These are phyloP conservation scores for Muscicapa adusta DNA, from an alignment of 2,113 vertebrate genomes.

Conservation along the genomic window DNA sequence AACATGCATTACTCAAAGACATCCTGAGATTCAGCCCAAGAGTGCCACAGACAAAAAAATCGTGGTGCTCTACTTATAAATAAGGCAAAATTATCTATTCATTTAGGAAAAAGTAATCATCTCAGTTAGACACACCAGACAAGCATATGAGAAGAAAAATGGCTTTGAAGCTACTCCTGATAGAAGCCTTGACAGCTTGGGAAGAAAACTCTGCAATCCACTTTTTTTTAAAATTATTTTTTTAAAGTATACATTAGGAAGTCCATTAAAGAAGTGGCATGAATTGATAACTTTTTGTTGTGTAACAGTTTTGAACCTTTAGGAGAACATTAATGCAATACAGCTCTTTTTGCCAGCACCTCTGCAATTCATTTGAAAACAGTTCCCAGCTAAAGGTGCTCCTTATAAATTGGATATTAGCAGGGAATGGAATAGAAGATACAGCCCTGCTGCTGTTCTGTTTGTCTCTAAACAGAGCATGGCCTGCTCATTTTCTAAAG, in stretches of 20 bases:
- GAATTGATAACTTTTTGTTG: slow-evolving; percentile 44
- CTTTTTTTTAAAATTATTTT: background rate
- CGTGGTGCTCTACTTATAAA: slow-evolving; percentile 2
- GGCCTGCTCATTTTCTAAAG: background rate
- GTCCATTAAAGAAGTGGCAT: background rate
- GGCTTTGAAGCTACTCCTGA: slow-evolving; percentile 64
- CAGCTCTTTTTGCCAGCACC: background rate
- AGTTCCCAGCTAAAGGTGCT: background rate
- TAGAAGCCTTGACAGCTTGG: background rate
- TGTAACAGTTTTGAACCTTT: slow-evolving; percentile 38
- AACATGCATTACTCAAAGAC: background rate
- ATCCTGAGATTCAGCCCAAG: slow-evolving; percentile 4
- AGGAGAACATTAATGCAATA: background rate
- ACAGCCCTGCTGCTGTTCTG: background rate
- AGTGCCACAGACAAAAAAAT: background rate
- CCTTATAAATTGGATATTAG: background rate
- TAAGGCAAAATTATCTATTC: slow-evolving; percentile 31
- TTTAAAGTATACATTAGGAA: slow-evolving; percentile 7
- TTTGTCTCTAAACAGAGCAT: background rate
- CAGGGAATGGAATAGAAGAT: background rate
- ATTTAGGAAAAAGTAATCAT: slow-evolving; percentile 53
- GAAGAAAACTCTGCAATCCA: background rate
- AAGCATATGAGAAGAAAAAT: slow-evolving; percentile 53
- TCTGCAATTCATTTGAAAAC: background rate
- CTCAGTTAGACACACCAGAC: slow-evolving; percentile 56